Evolutionary conservation across 2,797 vertebrate genomes (phyloP), one percentile per base, ranked within the genome.

Genomic region (Prunella strophiata): DNA sequence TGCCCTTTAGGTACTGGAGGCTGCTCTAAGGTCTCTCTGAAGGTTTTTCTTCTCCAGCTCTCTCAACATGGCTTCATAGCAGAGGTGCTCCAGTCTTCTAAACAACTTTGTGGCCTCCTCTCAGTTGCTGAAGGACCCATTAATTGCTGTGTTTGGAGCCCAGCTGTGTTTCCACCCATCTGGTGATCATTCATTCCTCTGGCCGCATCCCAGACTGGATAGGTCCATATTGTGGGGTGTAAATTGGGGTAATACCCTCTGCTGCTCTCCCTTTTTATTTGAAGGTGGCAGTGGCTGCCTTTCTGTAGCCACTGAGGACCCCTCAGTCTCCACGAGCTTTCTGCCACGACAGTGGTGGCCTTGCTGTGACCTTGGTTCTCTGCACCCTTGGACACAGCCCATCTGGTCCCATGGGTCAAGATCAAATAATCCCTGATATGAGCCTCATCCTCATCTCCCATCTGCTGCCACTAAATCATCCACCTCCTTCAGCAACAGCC

Each of bases 301-400:
- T 75, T 68, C 55, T 66, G 58, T 38, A 22, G 59, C 8, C 36
- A 13, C 6, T 0, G 3, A 34, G 67, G 47, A n/a, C 14, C 9
- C 19, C 30, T 87, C 19, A 1, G 4, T 63, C 54, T 61, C 74
- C 25, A 3, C 0, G 0, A 30, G 47, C 30, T 70, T 61, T 66
- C 12, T 65, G 29, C 45, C 3, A 0, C 1, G 29, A 4, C 13
- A n/a, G 9, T 16, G 50, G 21, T 43, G 67, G 65, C 81, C 51
- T 66, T 50, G 42, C 47, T 50, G 6, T 43, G 27, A n/a, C 54
- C 26, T 42, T 83, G 62, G 7, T 16, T 38, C 4, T 50, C 58
- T 19, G 27, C 11, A 16, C 57, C 42, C 50, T 54, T 61, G 66
- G 48, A 15, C 57, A 8, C 10, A 54, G 29, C 80, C n/a, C 43